phyloP scores from a whole-genome alignment of 2,797 vertebrate species.

The Peromyscus nudipes region DNA sequence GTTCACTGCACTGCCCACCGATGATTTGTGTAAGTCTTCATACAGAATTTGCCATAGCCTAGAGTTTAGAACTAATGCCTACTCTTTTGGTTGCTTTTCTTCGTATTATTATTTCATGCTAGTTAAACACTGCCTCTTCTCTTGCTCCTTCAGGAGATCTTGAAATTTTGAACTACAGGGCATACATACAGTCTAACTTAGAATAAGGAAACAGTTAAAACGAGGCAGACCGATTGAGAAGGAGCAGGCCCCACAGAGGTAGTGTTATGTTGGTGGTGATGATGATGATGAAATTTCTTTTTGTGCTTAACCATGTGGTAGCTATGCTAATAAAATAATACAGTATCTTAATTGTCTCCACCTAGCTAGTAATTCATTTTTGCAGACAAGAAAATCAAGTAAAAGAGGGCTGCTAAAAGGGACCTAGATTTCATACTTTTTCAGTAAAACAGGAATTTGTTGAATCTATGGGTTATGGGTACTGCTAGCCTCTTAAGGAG shows the following conservation, averaged over 20 bases:
- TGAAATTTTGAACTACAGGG: background rate
- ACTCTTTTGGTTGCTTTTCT: background rate
- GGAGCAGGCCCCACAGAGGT: background rate
- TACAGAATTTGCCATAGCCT: background rate
- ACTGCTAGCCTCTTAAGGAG: background rate
- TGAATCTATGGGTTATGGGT: background rate
- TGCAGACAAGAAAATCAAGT: background rate
- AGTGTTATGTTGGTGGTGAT: background rate
- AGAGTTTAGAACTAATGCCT: background rate
- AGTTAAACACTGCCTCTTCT: background rate
- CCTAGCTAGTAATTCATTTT: constrained; percentile 1
- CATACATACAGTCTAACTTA: background rate
- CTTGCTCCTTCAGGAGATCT: background rate
- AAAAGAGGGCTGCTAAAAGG: background rate
- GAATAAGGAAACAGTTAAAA: background rate
- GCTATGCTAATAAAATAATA: background rate
- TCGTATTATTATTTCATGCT: background rate
- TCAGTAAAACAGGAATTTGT: background rate
- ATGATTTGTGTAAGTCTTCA: background rate
- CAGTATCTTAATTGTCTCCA: background rate
- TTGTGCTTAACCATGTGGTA: background rate
- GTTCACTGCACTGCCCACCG: background rate
- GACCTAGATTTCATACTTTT: background rate
- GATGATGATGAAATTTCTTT: background rate
- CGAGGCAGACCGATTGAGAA: background rate